Base-by-base conservation (phyloP, 2,797 vertebrate species). In the Chloroceryle amazona region DNA sequence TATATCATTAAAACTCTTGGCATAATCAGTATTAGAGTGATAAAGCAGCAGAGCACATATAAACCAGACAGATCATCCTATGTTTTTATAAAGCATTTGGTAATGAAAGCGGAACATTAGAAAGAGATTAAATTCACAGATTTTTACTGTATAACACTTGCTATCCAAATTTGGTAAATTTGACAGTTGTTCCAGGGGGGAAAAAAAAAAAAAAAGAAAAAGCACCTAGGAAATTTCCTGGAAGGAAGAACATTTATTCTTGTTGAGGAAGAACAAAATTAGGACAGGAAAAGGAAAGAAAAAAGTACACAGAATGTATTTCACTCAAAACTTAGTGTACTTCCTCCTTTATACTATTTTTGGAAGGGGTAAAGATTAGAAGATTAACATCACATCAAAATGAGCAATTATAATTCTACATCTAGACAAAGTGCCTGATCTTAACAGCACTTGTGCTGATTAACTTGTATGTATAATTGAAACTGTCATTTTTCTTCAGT, bases 371-470 rank as follows among this genome's bases (percentile, higher is more conserved):
- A 71, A 79, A 37, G 21, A 65, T 66, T 46, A 78, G 17, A 70
- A 74, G 20, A 81, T 89, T 11, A 86, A 25, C 20, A 51, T 54
- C 33, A 33, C 26, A 73, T 78, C 68, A 7, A 75, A 90, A 23
- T 42, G 49, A 74, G 41, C 49, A 49, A 91, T 86, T 87, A 75
- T 7, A 2, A 55, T 78, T 37, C 58, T 58, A 33, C 70, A 79
- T 57, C 7, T 22, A 86, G 72, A 93, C 26, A 81, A 82, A 93
- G 35, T 65, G 66, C 28, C 92, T 73, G 70, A 72, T 84, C 76
- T 75, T 60, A 58, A 75, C 61, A 88, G 54, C 49, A 81, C 88
- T 96, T 86, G 46, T 55, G 41, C 54, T 95, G 87, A 94, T 96
- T 93, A 91, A 86, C 61, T 86, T 20, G 14, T 71, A n/a, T 16